Evolutionary conservation across 2,113 vertebrate species (phyloP).

Genomic region (Hymenochirus boettgeri): DNA sequence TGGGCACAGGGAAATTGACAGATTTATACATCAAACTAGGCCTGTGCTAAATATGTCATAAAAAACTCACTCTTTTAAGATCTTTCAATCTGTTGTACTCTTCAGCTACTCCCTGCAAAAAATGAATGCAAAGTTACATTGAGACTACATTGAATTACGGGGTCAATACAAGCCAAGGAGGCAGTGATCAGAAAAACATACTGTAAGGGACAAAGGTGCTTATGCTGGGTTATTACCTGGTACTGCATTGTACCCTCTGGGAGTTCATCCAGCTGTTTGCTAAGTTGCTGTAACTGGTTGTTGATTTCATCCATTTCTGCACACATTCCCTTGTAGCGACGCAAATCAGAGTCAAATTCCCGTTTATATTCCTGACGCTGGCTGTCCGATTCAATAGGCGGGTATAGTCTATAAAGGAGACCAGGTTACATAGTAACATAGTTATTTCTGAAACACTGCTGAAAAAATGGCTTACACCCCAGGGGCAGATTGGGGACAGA

Average conservation of each 20-base stretch:
- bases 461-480: no score
- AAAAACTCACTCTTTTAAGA: slow-evolving; percentile 65
- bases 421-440: background rate
- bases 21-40: no score
- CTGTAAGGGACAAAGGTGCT: no score
- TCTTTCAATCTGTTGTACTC: slow-evolving; percentile 78
- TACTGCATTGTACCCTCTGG: slow-evolving; percentile 61
- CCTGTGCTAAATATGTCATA: no score
- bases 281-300: slow-evolving; percentile 70
- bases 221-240: slow-evolving; percentile 59
- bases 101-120: slow-evolving; percentile 66
- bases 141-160: background rate
- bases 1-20: no score
- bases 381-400: slow-evolving; percentile 64
- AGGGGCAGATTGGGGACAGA: no score
- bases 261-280: slow-evolving; percentile 65
- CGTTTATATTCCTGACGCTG: slow-evolving; percentile 65
- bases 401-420: slow-evolving; percentile 60
- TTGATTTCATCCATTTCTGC: slow-evolving; percentile 70
- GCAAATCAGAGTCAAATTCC: slow-evolving; percentile 67
- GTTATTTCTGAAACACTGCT: no score
- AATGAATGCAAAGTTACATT: background rate
- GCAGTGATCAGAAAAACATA: no score
- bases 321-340: slow-evolving; percentile 70
- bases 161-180: no score